Evolutionary conservation across 2,888 invertebrate genomes (phyloP).

Genomic region (Ectobius pallidus): DNA sequence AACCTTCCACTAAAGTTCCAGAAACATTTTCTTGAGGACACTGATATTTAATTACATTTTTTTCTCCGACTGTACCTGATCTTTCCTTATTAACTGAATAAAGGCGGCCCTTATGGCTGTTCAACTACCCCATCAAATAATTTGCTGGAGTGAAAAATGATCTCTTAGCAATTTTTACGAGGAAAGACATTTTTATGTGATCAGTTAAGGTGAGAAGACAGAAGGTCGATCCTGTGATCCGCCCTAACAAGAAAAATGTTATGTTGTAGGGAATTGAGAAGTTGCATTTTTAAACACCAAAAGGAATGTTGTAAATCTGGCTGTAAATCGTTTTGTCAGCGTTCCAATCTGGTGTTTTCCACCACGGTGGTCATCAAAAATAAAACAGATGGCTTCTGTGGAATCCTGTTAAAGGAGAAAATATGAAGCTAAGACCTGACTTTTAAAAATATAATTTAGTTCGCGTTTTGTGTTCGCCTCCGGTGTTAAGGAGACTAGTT

Average conservation of each 20-base stretch:
- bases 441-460: background rate
- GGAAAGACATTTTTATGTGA: background rate
- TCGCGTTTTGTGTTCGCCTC: background rate
- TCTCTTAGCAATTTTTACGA: constrained; percentile 23
- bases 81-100: background rate
- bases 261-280: constrained; percentile 15
- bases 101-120: background rate
- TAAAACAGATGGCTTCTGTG: constrained; percentile 1
- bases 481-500: no score
- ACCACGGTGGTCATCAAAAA: background rate
- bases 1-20: no score
- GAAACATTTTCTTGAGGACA: no score
- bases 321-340: constrained; percentile 18
- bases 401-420: constrained; percentile 4
- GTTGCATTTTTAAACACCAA: constrained; percentile 2
- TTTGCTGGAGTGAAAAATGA: constrained; percentile 21
- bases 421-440: background rate
- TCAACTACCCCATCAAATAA: constrained; percentile 18
- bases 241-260: background rate
- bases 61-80: background rate
- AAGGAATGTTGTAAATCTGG: constrained; percentile 15
- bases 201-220: background rate
- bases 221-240: background rate
- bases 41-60: no score
- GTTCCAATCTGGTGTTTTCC: background rate